Evolutionary conservation across 2,888 invertebrate species (phyloP), one percentile per base, ranked within the genome.

Genomic region (Eilema caniola): DNA sequence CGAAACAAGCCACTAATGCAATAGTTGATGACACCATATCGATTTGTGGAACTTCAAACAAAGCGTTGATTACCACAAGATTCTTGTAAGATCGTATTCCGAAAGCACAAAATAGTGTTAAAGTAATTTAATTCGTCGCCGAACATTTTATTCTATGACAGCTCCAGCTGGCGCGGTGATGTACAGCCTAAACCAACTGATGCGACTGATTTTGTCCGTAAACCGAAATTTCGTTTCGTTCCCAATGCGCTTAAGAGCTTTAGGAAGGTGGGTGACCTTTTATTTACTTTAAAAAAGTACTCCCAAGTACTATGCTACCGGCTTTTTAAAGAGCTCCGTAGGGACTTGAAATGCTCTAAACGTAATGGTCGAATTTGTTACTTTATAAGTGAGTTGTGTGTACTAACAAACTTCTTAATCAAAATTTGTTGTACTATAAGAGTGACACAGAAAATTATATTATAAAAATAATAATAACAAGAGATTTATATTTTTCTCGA

Each of bases 121-220:
- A 24, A 47, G 62, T 75, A 63, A 69, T 73, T 62, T 23, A 72
- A 68, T 73, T 71, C 62, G 68, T 67, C 57, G 37, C 67, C 24
- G 65, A 59, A 37, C 41, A 12, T 72, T 68, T 73, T 85, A 84
- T 65, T 89, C 86, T 88, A 76, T 89, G 86, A 60, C 66, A 71
- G 61, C 84, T 86, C 83, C 83, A 88, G 85, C 88, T 41, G 20
- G 16, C n/a, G 20, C 89, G 31, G 53, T 66, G 73, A 47, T 70
- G 65, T 83, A 83, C 86, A 85, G 88, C 89, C 89, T 89, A 88
- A 91, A 87, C 86, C 92, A 88, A 92, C 92, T 90, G 91, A 90
- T 91, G 91, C 89, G 85, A 74, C 86, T 84, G 85, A 89, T 87
- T 86, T 82, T 81, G 83, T 81, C 82, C 83, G 83, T 80, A 80